phyloP scores from a whole-genome alignment of 2,797 vertebrate genomes.

The Allenopithecus nigroviridis region DNA sequence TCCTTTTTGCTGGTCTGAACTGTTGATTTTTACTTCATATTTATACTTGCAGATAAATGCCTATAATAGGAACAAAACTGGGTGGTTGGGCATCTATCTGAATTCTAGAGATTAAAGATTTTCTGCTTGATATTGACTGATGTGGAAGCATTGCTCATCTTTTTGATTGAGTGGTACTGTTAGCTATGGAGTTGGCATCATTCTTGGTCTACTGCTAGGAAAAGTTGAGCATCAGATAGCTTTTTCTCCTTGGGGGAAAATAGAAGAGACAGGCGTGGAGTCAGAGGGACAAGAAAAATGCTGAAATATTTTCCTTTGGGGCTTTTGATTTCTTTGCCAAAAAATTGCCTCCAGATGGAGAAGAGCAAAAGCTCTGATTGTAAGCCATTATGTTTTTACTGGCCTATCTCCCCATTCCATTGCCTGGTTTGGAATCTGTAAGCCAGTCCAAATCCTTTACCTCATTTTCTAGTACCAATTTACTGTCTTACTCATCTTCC shows the following conservation, averaged over 20 bases:
- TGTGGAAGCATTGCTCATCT: background rate
- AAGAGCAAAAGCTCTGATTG: slow-evolving; percentile 19
- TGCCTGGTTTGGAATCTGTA: slow-evolving; percentile 64
- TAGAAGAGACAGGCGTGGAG: slow-evolving; percentile 68
- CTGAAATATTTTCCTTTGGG: slow-evolving; percentile 48
- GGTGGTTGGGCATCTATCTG: background rate
- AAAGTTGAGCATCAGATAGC: slow-evolving; percentile 52
- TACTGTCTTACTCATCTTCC: slow-evolving; percentile 52
- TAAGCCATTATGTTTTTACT: slow-evolving; percentile 56
- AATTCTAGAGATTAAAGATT: slow-evolving; percentile 1
- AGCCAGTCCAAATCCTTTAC: slow-evolving; percentile 53
- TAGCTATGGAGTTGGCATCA: background rate
- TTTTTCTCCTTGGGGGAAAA: slow-evolving; percentile 55
- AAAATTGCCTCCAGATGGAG: slow-evolving; percentile 59
- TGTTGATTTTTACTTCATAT: background rate
- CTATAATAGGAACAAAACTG: background rate
- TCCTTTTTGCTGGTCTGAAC: background rate
- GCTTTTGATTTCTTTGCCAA: slow-evolving; percentile 76
- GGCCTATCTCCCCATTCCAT: slow-evolving; percentile 58
- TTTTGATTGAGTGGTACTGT: background rate
- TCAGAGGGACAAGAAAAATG: slow-evolving; percentile 64
- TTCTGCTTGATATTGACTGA: background rate
- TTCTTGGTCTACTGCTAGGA: slow-evolving; percentile 53
- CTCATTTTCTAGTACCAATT: slow-evolving; percentile 52
- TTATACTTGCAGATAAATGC: background rate